Evolutionary conservation across 1,140 invertebrate species (phyloP), one percentile per base, ranked within the genome.

Genomic region (Helicorthomorpha holstii): DNA sequence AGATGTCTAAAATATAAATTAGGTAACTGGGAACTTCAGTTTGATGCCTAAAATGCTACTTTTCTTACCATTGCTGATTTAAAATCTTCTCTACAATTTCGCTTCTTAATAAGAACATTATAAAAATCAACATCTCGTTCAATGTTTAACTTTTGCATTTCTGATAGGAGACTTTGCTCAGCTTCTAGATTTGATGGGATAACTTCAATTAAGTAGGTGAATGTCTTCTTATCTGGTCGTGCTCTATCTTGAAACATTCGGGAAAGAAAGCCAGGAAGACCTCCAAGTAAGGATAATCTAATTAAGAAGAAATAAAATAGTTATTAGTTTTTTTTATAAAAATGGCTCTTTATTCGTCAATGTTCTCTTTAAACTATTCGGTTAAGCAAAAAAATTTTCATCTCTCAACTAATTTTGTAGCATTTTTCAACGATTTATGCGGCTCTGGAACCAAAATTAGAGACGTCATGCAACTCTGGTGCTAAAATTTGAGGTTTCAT

Each of bases 101-200:
- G 72, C 61, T 78, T 85, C 60, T 82, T 86, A 47, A 94, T 90
- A 16, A 93, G 66, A 63, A 83, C 75, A 66, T 93, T 95, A 58
- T 77, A 89, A 63, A 92, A 89, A 61, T 79, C 77, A 34, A 83
- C 75, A 67, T 93, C 87, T 0, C 78, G 66, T 58, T 71, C 72
- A 0, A 89, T 61, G 14, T 73, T 66, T 29, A 69, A 64, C 49
- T 67, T 61, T 48, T 75, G 72, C 60, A 89, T 75, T 23, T 72
- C 61, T 34, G 61, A 55, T 3, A 86, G 54, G 4, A 87, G 58
- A 56, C 76, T 69, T 42, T 79, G 68, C 66, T 93, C 88, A 26
- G 75, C 73, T 44, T 72, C 63, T 49, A 63, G 60, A 27, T 73
- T 78, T 48, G 77, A 65, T 3, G 84, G 83, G 52, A 86, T 70